phyloP scores from a whole-genome alignment of 2,113 vertebrate genomes.

The Solenodon paradoxus region DNA sequence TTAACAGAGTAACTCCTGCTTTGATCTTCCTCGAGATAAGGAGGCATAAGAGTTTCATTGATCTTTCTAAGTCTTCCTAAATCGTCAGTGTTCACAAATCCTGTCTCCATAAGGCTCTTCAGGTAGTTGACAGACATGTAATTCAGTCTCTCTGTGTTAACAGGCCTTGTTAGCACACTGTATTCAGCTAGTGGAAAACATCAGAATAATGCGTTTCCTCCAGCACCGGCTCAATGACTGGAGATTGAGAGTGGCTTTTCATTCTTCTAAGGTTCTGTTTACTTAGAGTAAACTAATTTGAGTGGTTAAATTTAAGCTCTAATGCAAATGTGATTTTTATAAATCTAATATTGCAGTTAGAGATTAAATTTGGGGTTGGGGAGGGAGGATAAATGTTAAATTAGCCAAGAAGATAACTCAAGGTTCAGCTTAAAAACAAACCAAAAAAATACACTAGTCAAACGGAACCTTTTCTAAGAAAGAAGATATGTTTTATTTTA shows the following conservation, averaged over 20 bases:
- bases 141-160: conserved; percentile 57
- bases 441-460: background rate
- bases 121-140: conserved; percentile 56
- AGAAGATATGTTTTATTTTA: background rate
- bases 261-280: conserved; percentile 36
- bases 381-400: background rate
- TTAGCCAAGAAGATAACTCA: conserved; percentile 22
- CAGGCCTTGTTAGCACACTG: conserved; percentile 53
- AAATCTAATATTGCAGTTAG: background rate
- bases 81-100: conserved; percentile 68
- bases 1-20: conserved; percentile 53
- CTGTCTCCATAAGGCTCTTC: conserved; percentile 37
- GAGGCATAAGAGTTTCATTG: conserved; percentile 67
- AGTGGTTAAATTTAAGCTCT: conserved; percentile 58
- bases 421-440: conserved; percentile 22
- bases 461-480: conserved; percentile 29
- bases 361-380: conserved; percentile 56
- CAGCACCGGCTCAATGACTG: conserved; percentile 53
- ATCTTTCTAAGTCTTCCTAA: conserved; percentile 57
- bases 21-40: conserved; percentile 62
- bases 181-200: conserved; percentile 44
- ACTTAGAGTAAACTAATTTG: conserved; percentile 50
- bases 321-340: conserved; percentile 28
- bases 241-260: conserved; percentile 36
- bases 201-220: conserved; percentile 45